Evolutionary conservation across 2,888 invertebrate genomes (phyloP), one percentile per base, ranked within the genome.

Genomic region (Catocala nupta): DNA sequence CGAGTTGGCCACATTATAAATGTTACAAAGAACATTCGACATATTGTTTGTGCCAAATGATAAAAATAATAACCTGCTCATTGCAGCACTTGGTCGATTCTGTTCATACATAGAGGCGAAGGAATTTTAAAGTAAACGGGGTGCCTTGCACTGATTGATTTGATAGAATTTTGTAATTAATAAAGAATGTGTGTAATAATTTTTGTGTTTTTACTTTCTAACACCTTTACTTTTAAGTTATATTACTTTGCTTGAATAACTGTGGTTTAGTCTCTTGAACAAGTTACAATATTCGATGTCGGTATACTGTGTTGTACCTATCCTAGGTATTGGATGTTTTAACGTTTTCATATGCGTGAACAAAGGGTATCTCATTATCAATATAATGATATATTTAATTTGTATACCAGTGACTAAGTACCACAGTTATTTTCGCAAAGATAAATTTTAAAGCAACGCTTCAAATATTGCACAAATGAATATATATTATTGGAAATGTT

Each of bases 131-230:
- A 5, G 63, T 55, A 55, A 59, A 65, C 33, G 60, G 63, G 61
- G 76, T 77, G 77, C 77, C 75, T 75, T 77, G 71, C 77, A 70
- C 76, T 65, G 54, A 62, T 71, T 72, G 64, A 73, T 68, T 71
- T 68, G 60, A 71, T 70, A 69, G 70, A 68, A 63, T 71, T 73
- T 78, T 83, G 75, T 81, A 79, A 71, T 73, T 70, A 83, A 82
- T 83, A 83, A 83, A 83, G 61, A 65, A 79, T 78, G 78, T 82
- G 79, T 81, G 76, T 78, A 76, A 68, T 66, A 68, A 70, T 43
- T 67, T 69, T 78, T 71, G 78, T 81, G 78, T 81, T 74, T 68
- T 77, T 78, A 66, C 16, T 55, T 25, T 25, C 25, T 69, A 53
- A 63, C 69, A 72, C 73, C 78, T 66, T 9, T 66, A 67, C 13